These are phyloP conservation scores for Ormyrus nitidulus DNA, from an alignment of 2,888 invertebrate species.

Conservation along the genomic window DNA sequence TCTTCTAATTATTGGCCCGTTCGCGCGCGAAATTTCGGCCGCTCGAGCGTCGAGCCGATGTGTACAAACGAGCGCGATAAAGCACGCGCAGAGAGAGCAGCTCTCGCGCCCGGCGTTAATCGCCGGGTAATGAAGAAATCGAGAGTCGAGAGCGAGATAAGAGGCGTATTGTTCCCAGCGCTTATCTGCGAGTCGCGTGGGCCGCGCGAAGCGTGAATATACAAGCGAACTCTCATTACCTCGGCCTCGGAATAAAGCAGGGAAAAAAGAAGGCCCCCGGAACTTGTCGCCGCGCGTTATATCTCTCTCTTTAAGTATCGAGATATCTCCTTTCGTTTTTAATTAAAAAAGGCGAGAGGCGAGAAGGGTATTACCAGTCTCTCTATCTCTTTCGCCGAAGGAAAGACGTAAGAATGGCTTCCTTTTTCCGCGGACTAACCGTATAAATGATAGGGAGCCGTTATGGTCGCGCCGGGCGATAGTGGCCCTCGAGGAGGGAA, in stretches of 20 bases:
- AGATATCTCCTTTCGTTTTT: conserved; percentile 51
- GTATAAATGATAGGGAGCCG: conserved; percentile 73
- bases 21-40: too few relatives aligned
- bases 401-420: conserved; percentile 35
- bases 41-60: too few relatives aligned
- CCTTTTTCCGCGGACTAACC: conserved; percentile 8
- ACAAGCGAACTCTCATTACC: background rate
- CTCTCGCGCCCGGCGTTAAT: background rate
- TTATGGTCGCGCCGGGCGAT: conserved; percentile 65
- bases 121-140: conserved; percentile 45
- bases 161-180: conserved; percentile 23
- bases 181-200: conserved; percentile 2
- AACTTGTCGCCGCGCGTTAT: conserved; percentile 41
- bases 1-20: background rate
- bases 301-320: conserved; percentile 50
- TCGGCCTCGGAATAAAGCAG: conserved; percentile 10
- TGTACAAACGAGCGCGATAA: too few relatives aligned
- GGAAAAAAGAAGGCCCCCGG: conserved; percentile 49
- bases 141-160: background rate
- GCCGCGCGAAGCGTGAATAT: background rate
- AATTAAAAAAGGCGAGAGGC: conserved; percentile 45
- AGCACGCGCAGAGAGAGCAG: too few relatives aligned
- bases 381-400: conserved; percentile 26
- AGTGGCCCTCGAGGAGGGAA: conserved; percentile 8
- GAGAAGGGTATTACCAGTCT: conserved; percentile 6